phyloP scores from a whole-genome alignment of 2,888 invertebrate genomes.

The Drosophila kuntzei region DNA sequence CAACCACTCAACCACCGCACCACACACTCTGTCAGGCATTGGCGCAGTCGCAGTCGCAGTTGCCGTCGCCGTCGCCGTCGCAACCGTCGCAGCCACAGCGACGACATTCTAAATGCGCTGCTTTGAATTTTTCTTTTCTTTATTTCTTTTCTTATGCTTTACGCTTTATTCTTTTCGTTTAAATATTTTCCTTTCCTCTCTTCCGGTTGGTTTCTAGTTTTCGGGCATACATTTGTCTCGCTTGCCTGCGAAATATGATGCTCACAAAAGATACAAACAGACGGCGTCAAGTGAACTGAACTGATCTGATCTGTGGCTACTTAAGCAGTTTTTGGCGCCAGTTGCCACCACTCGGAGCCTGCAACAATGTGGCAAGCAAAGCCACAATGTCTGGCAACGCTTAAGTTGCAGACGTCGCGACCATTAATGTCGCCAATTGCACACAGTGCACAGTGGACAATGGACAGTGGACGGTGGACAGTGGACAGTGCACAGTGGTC shows the following conservation, averaged over 20 bases:
- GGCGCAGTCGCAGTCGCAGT: neutral
- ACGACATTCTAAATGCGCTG: slow-evolving; percentile 51
- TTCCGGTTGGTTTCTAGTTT: slow-evolving; percentile 41
- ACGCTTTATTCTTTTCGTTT: slow-evolving; percentile 1
- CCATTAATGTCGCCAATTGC: slow-evolving; percentile 69
- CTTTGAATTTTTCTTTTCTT: slow-evolving; percentile 11
- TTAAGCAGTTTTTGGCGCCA: slow-evolving; percentile 76
- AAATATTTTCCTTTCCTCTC: slow-evolving; percentile 15
- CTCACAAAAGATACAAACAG: slow-evolving; percentile 39
- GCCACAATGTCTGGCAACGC: slow-evolving; percentile 82
- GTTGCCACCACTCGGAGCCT: slow-evolving; percentile 35
- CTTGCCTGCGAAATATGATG: slow-evolving; percentile 78
- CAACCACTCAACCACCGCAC: neutral
- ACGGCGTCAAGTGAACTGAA: slow-evolving; percentile 73
- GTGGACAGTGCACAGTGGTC: neutral
- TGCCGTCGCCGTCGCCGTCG: slow-evolving; percentile 1
- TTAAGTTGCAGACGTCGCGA: slow-evolving; percentile 74
- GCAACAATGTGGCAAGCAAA: slow-evolving; percentile 42
- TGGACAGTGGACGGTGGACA: neutral
- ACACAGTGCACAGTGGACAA: slow-evolving; percentile 19
- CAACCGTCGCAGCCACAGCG: slow-evolving; percentile 58
- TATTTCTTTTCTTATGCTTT: slow-evolving; percentile 1
- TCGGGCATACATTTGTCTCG: slow-evolving; percentile 37
- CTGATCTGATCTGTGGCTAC: slow-evolving; percentile 60
- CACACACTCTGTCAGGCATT: neutral